Conservation (phyloP, 2,113 vertebrate genomes). For the Beaufortia kweichowensis region DNA sequence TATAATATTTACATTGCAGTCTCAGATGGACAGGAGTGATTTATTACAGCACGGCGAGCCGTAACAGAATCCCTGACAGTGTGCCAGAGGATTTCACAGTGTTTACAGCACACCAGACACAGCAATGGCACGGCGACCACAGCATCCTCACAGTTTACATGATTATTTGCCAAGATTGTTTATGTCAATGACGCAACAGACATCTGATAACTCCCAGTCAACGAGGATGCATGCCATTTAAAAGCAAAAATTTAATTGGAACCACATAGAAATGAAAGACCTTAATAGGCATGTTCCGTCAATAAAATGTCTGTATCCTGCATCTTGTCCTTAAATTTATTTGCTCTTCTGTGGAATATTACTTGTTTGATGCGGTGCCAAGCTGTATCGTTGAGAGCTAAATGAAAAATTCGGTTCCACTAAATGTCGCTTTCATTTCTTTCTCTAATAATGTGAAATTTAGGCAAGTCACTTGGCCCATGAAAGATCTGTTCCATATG, state of each 20-base stretch:
- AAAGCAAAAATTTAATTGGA: background rate
- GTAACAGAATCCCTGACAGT: conserved; percentile 19
- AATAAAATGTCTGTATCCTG: background rate
- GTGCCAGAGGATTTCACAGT: background rate
- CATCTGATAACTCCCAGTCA: background rate
- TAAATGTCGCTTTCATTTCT: conserved; percentile 38
- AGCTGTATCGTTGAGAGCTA: conserved; percentile 23
- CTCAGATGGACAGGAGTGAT: conserved; percentile 11
- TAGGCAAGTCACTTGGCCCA: background rate
- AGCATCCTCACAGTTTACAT: background rate
- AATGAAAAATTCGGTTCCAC: conserved; percentile 45
- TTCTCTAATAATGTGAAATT: conserved; percentile 34
- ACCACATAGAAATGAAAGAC: background rate
- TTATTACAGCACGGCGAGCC: background rate
- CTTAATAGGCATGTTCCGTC: background rate
- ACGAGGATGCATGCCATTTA: background rate
- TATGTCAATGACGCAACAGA: conserved; percentile 12
- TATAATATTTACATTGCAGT: conserved; percentile 37
- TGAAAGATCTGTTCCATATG: conserved; percentile 52
- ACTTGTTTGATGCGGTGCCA: conserved; percentile 45
- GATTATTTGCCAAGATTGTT: background rate
- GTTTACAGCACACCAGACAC: conserved; percentile 14
- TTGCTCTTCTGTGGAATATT: background rate
- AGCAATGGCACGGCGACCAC: background rate
- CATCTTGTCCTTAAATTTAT: conserved; percentile 30